Base-by-base conservation (phyloP, 2,113 vertebrate species). In the Zeus faber region DNA sequence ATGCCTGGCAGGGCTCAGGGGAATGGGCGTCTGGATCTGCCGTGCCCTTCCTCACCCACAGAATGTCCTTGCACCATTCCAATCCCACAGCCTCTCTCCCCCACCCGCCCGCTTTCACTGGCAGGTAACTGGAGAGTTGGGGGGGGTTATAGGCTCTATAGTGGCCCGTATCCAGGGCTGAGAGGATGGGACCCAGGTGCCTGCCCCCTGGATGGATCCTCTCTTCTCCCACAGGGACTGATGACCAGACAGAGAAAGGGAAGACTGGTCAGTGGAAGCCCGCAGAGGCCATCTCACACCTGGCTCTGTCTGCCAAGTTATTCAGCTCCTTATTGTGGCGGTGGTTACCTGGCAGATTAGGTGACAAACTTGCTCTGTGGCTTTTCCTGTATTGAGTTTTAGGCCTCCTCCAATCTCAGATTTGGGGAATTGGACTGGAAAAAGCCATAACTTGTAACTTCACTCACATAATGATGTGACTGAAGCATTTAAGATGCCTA, bases 1-100 rank as follows among this genome's bases (percentile, higher is more conserved):
- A 85, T 84, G 71, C 76, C 80, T 74, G 25, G 65, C 50, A 73
- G 72, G 82, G 77, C 87, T 87, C 85, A 54, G 58, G 85, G 87
- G 88, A 89, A 59, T 61, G 79, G 78, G 76, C 58, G 87, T 89
- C 87, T 85, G 85, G 87, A 83, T 64, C 73, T 70, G 72, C 79
- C 83, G 81, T 86, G 86, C 83, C 85, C 75, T 80, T 87, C 84
- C 67, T 62, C 79, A 45, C 77, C 76, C 64, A 58, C 54, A 84
- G 76, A 83, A 85, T 85, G 73, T 76, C 73, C 70, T 37, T 63
- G 59, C 57, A 56, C 65, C 65, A 62, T 83, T 82, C 74, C 64
- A 68, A 57, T 62, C 75, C 62, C 68, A 54, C 39, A 24, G 58
- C 65, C 75, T 57, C 67, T 53, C 33, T 26, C 54, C 67, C 56